Evolutionary conservation across 1,140 invertebrate genomes (phyloP).

Genomic region (Stegodyphus dumicola): DNA sequence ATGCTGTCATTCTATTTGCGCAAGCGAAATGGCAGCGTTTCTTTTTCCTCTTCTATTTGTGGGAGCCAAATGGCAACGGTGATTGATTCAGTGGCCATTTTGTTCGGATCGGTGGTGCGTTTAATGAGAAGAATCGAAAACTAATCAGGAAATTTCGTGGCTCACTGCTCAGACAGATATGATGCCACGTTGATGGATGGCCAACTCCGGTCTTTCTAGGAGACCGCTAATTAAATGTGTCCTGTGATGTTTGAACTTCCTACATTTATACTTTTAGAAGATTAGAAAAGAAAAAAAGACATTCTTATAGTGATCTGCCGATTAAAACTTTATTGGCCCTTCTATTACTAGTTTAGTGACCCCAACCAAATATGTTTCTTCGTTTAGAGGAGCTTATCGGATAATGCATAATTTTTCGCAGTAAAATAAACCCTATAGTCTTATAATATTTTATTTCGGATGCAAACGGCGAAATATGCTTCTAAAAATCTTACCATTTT

Average conservation of each 20-base stretch:
- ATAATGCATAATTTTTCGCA: too few relatives aligned
- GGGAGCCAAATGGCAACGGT: conserved; percentile 52
- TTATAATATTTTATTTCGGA: too few relatives aligned
- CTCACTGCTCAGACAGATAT: conserved; percentile 49
- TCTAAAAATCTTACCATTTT: too few relatives aligned
- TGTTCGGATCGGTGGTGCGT: conserved; percentile 54
- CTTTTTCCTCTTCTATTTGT: conserved; percentile 18
- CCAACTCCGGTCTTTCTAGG: conserved; percentile 1
- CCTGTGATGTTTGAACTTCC: conserved; percentile 4
- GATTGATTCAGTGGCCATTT: conserved; percentile 54
- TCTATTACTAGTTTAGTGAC: too few relatives aligned
- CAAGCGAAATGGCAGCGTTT: too few relatives aligned
- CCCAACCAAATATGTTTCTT: too few relatives aligned
- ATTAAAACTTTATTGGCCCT: too few relatives aligned
- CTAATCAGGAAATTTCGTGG: conserved; percentile 59
- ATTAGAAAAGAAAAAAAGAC: neutral
- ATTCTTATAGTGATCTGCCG: too few relatives aligned
- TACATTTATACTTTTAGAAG: neutral
- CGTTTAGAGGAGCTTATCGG: too few relatives aligned
- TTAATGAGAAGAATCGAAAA: conserved; percentile 60
- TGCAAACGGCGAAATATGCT: too few relatives aligned
- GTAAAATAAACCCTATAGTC: too few relatives aligned
- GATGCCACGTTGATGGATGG: conserved; percentile 51
- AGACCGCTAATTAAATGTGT: conserved; percentile 43
- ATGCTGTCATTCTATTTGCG: too few relatives aligned